These are phyloP conservation scores for Drosophila parthenogenetica DNA, from an alignment of 2,888 invertebrate species.

Conservation along the genomic window DNA sequence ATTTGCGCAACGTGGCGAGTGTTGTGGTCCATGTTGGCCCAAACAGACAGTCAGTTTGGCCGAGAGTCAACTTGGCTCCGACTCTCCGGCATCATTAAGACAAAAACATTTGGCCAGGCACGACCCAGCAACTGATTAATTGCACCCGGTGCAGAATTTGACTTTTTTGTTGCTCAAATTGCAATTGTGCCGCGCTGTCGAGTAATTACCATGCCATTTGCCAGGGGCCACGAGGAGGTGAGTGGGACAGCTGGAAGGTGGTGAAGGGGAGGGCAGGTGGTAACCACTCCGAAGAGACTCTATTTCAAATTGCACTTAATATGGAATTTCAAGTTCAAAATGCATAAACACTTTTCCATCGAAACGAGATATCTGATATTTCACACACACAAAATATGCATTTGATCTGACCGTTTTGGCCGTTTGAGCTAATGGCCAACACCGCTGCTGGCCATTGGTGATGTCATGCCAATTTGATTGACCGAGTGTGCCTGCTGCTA, in stretches of 20 bases:
- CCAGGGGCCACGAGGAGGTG: slow-evolving; percentile 10
- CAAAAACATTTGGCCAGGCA: slow-evolving; percentile 78
- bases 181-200: slow-evolving; percentile 47
- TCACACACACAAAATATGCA: slow-evolving; percentile 44
- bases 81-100: slow-evolving; percentile 73
- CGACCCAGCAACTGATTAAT: slow-evolving; percentile 78
- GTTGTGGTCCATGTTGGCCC: slow-evolving; percentile 13
- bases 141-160: slow-evolving; percentile 74
- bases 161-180: slow-evolving; percentile 79
- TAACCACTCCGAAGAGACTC: slow-evolving; percentile 41
- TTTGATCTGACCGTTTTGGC: slow-evolving; percentile 67
- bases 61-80: slow-evolving; percentile 46
- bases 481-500: slow-evolving; percentile 48
- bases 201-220: slow-evolving; percentile 77
- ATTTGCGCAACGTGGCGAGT: slow-evolving; percentile 65
- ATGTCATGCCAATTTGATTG: slow-evolving; percentile 66
- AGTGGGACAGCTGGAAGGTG: too few relatives aligned
- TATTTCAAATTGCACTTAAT: slow-evolving; percentile 77
- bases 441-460: slow-evolving; percentile 43
- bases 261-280: neutral
- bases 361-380: slow-evolving; percentile 32
- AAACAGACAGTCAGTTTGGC: slow-evolving; percentile 1
- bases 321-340: slow-evolving; percentile 77
- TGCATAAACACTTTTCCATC: slow-evolving; percentile 36
- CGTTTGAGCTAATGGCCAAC: slow-evolving; percentile 26